Evolutionary conservation across 2,888 invertebrate genomes (phyloP).

Genomic region (Blastobasis lacticolella): DNA sequence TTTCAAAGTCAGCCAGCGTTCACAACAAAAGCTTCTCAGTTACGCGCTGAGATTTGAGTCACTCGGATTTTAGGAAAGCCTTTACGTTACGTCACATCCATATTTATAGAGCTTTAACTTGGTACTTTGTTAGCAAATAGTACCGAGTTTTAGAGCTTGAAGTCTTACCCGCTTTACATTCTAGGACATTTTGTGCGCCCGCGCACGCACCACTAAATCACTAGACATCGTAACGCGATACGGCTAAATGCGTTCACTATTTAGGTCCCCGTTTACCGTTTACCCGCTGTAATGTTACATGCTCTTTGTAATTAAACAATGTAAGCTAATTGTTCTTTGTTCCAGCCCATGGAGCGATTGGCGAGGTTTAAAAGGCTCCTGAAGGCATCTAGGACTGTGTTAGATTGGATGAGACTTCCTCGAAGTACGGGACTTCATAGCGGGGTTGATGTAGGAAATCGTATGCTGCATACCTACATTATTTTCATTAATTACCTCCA

Average conservation of each 20-base stretch:
- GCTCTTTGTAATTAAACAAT: constrained; percentile 6
- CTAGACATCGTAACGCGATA: constrained; percentile 34
- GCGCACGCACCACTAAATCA: constrained; percentile 36
- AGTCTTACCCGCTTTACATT: too few species aligned
- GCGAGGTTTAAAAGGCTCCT: constrained; percentile 1
- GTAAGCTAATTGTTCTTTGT: constrained; percentile 9
- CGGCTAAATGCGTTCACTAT: constrained; percentile 28
- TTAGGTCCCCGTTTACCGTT: constrained; percentile 16
- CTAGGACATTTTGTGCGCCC: constrained; percentile 11
- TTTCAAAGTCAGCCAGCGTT: too few species aligned
- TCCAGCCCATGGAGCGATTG: constrained; percentile 4
- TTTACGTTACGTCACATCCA: too few species aligned
- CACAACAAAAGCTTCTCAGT: too few species aligned
- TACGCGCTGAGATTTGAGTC: too few species aligned
- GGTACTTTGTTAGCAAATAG: constrained; percentile 17
- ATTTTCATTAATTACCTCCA: constrained; percentile 13
- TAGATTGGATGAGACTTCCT: constrained; percentile 6
- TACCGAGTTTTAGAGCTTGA: too few species aligned
- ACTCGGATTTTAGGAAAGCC: too few species aligned
- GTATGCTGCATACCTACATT: background rate
- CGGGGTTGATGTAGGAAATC: background rate
- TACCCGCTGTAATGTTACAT: background rate
- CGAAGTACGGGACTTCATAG: background rate
- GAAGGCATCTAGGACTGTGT: background rate
- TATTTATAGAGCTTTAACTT: constrained; percentile 3